Base-by-base conservation (phyloP, 2,113 vertebrate species). In the Anas platyrhynchos region DNA sequence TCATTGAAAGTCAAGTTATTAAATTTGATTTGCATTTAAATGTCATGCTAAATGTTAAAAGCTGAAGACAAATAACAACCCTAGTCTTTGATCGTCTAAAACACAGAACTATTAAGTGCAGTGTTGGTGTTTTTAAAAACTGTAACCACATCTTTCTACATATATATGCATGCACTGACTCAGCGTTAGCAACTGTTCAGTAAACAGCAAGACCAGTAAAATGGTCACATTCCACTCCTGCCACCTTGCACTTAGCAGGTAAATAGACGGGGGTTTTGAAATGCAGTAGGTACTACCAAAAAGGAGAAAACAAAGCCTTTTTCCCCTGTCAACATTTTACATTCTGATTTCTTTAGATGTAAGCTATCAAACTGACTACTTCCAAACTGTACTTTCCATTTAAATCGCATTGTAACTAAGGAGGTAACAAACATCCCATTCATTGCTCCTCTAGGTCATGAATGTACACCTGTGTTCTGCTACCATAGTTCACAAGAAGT, bases 31-130 rank as follows among this genome's bases (percentile, higher is more conserved):
- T 89, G 59, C 41, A 26, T 66, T 62, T 52, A 94, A 96, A 96
- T 91, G 93, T 93, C 94, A 94, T 34, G 18, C 32, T 66, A 38
- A 90, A 88, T 62, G 93, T 93, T 91, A 92, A 43, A 85, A 81
- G 41, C 71, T 65, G n/a, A 48, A 72, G 46, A 21, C 12, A 88
- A 50, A 69, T 13, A 88, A 55, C 11, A 32, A 31, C 25, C 48
- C 22, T 11, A 58, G 62, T 36, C 43, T 25, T 29, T 69, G 7
- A 44, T 43, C 20, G 59, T 34, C 27, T 71, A 6, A 36, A 77
- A 17, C 14, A 18, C 11, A 52, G 32, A 27, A 14, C 41, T 82
- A 69, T 55, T 83, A 74, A 89, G 55, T 17, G 31, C 41, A 58
- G 31, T n/a, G 43, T 17, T 16, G 5, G 38, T 31, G 34, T 46